These are phyloP conservation scores for Podarcis lilfordi DNA, from an alignment of 2,797 vertebrate species.

Conservation along the genomic window DNA sequence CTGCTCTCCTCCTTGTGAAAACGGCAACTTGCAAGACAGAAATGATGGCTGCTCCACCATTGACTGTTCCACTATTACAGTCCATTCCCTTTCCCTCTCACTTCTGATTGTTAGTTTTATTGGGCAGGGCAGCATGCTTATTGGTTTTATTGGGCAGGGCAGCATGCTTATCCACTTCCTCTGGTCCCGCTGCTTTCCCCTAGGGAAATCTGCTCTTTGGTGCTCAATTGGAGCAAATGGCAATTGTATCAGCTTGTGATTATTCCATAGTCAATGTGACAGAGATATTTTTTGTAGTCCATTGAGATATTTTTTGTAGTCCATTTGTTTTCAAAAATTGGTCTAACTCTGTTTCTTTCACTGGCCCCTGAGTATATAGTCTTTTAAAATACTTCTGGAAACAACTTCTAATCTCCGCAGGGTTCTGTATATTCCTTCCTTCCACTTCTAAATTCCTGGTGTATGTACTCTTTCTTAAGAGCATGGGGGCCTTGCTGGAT, in stretches of 20 bases:
- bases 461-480: neutral
- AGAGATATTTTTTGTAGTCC: too few species aligned
- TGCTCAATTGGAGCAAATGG: too few species aligned
- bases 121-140: neutral
- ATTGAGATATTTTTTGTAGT: too few species aligned
- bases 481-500: neutral
- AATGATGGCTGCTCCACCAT: neutral
- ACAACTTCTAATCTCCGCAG: too few species aligned
- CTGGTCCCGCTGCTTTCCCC: too few species aligned
- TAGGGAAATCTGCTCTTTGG: too few species aligned
- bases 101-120: neutral
- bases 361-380: too few species aligned
- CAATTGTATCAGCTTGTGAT: neutral
- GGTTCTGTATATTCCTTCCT: too few species aligned
- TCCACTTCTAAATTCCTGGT: too few species aligned
- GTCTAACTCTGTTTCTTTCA: too few species aligned
- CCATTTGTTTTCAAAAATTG: too few species aligned
- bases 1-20: neutral
- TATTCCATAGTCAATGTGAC: neutral
- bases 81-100: neutral
- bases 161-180: neutral
- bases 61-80: neutral
- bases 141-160: neutral
- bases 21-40: neutral
- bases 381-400: too few species aligned